These are phyloP conservation scores for Oncorhynchus kisutch DNA, from an alignment of 2,113 vertebrate species.

Conservation along the genomic window DNA sequence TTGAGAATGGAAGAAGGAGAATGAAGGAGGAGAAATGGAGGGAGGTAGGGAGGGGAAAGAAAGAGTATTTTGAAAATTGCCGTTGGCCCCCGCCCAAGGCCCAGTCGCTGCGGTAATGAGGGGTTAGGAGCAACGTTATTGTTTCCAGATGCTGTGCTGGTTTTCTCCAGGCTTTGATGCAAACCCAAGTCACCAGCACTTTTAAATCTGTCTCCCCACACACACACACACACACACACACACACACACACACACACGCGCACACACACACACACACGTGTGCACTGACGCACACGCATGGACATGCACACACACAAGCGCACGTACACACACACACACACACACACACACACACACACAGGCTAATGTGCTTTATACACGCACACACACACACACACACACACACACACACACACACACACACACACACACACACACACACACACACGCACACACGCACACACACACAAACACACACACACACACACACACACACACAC, in stretches of 20 bases:
- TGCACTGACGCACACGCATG: background rate
- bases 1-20: conserved; percentile 43
- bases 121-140: conserved; percentile 71
- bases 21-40: conserved; percentile 19
- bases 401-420: conserved; percentile 36
- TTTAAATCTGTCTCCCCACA: conserved; percentile 60
- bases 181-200: conserved; percentile 72
- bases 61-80: conserved; percentile 74
- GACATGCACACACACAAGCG: background rate
- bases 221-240: conserved; percentile 31
- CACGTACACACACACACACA: conserved; percentile 17
- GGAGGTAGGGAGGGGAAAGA: conserved; percentile 57
- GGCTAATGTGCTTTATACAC: too few relatives aligned
- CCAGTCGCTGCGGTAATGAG: conserved; percentile 77
- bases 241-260: background rate
- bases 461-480: background rate
- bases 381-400: conserved; percentile 18
- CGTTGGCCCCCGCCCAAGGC: conserved; percentile 76
- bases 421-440: conserved; percentile 18
- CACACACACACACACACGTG: conserved; percentile 31
- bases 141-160: conserved; percentile 79
- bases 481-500: conserved; percentile 3
- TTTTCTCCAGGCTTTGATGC: conserved; percentile 75
- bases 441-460: background rate
- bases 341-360: conserved; percentile 25